These are phyloP conservation scores for Muricea muricata DNA, from an alignment of 92 coral and sea anemone species.

Conservation along the genomic window DNA sequence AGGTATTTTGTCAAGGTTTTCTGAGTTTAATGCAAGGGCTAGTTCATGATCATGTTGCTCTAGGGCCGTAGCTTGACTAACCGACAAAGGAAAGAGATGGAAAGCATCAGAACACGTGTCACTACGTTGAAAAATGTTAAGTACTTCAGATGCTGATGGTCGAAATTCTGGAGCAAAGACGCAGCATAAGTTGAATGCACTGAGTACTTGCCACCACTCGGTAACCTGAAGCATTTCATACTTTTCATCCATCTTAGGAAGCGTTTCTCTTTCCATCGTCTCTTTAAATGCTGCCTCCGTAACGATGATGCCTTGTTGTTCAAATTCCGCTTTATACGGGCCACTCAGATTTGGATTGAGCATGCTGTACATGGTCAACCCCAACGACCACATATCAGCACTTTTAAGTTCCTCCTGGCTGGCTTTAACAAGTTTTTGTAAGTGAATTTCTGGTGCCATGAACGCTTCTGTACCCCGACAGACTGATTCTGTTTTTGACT, in stretches of 20 bases:
- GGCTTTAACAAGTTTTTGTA: conserved; percentile 16
- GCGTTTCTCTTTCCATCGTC: neutral
- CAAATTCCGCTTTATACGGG: conserved; percentile 49
- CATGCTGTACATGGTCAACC: conserved; percentile 30
- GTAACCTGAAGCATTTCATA: neutral
- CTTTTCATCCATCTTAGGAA: neutral
- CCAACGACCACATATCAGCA: conserved; percentile 55
- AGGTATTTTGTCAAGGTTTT: neutral
- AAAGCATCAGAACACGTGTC: neutral
- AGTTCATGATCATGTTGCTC: conserved; percentile 7
- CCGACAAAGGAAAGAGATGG: neutral
- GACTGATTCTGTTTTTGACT: conserved; percentile 37
- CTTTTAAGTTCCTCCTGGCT: conserved; percentile 51
- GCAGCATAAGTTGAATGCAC: neutral
- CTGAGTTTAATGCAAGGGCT: neutral
- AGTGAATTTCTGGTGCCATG: conserved; percentile 46
- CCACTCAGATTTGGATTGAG: conserved; percentile 42
- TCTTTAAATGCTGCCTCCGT: neutral
- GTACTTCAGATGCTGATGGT: conserved; percentile 9
- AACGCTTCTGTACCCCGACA: conserved; percentile 49
- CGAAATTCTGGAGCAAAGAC: neutral
- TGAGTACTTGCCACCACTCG: neutral
- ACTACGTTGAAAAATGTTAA: neutral
- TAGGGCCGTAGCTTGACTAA: conserved; percentile 11
- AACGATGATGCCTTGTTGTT: neutral